Conservation (phyloP, 2,888 invertebrate genomes). For the Hypomecis punctinalis region DNA sequence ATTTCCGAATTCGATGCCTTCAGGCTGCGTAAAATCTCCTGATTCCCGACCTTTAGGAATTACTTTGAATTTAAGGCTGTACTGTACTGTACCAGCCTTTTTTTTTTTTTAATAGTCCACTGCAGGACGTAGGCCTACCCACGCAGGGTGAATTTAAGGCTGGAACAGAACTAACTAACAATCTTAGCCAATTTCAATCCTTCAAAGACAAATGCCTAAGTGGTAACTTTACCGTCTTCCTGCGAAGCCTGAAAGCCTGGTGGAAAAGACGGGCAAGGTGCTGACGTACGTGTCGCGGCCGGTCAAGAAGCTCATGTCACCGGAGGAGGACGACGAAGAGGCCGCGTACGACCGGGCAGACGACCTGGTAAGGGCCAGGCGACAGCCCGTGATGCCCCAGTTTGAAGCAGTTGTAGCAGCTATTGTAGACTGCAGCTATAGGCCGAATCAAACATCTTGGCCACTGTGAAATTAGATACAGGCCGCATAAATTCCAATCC, state of each 20-base stretch:
- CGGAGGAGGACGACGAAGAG: constrained; percentile 82
- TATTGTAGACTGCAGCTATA: no score
- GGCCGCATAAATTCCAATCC: no score
- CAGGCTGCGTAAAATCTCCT: no score
- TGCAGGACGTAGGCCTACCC: no score
- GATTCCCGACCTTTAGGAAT: no score
- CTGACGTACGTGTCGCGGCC: constrained; percentile 66
- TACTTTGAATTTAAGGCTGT: no score
- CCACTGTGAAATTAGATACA: no score
- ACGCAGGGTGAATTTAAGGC: no score
- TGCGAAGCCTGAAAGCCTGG: constrained; percentile 86
- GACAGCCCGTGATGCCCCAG: constrained; percentile 2
- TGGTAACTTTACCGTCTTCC: constrained; percentile 19
- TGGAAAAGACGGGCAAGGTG: constrained; percentile 84
- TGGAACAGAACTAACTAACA: not conserved
- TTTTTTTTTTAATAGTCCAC: no score
- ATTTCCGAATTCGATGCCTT: no score
- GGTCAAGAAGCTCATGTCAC: constrained; percentile 81
- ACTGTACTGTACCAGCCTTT: no score
- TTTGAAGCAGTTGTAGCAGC: not conserved
- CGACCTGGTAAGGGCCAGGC: constrained; percentile 87
- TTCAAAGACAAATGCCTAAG: not conserved
- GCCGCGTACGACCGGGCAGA: constrained; percentile 88
- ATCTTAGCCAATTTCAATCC: not conserved
- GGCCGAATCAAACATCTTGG: no score